A percentile compares a stretch with the other conserved stretches of the same genome.
These are phyloP conservation scores for Bergia sp. DNA, from an alignment of 92 coral and sea anemone species.

Conservation along the genomic window DNA sequence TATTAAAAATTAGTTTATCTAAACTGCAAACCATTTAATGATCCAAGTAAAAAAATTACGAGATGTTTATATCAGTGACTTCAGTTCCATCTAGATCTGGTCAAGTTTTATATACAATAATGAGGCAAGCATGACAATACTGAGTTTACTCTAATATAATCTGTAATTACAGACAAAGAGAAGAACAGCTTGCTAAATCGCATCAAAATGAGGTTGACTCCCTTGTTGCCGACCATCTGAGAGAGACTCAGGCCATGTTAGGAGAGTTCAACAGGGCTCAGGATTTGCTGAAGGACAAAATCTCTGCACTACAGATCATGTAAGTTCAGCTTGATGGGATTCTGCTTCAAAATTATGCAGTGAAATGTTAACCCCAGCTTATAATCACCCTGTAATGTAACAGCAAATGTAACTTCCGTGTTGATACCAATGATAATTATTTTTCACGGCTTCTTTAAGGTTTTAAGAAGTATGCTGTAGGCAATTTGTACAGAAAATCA, in stretches of 20 bases:
- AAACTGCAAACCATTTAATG: too few species aligned
- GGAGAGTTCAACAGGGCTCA: constrained; percentile 92
- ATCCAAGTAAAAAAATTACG: too few species aligned
- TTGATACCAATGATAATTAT: too few species aligned
- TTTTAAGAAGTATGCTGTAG: too few species aligned
- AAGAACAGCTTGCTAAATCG: constrained; percentile 83
- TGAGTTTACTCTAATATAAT: background rate
- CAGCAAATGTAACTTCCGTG: too few species aligned
- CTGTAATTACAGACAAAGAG: constrained; percentile 72
- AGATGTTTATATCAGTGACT: too few species aligned
- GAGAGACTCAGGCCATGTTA: constrained; percentile 86
- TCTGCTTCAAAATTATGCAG: background rate
- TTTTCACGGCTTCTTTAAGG: too few species aligned
- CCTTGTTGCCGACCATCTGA: constrained; percentile 75
- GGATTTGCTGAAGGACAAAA: constrained; percentile 90
- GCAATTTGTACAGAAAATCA: background rate
- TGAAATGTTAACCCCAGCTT: too few species aligned
- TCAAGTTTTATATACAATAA: background rate
- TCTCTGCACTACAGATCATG: constrained; percentile 95
- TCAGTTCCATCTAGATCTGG: background rate
- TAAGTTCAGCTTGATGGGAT: constrained; percentile 45
- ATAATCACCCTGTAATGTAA: background rate
- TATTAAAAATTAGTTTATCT: too few species aligned
- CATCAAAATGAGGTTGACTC: constrained; percentile 91
- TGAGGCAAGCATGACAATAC: too few species aligned